phyloP scores from a whole-genome alignment of 2,797 vertebrate genomes.

The Nannoperca australis region DNA sequence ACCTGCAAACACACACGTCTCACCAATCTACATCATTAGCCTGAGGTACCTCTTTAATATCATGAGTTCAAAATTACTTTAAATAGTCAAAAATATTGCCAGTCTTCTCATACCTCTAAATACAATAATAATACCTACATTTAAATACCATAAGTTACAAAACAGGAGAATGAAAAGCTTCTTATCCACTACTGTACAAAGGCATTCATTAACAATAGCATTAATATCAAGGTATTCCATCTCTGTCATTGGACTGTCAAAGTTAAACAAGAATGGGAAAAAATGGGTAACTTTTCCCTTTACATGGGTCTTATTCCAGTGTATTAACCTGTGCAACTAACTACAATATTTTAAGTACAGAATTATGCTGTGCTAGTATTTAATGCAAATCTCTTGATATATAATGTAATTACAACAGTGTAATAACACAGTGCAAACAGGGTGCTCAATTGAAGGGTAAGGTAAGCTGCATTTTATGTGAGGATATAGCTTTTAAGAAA shows the following conservation, averaged over 20 bases:
- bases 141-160: conserved; percentile 85
- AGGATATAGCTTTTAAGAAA: conserved; percentile 43
- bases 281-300: conserved; percentile 62
- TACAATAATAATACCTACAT: conserved; percentile 85
- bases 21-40: conserved; percentile 73
- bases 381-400: conserved; percentile 61
- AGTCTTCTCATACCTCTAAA: conserved; percentile 85
- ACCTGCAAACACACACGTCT: conserved; percentile 68
- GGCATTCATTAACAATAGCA: conserved; percentile 84
- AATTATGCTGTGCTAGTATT: conserved; percentile 66
- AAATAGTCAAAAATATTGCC: conserved; percentile 89
- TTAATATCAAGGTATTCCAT: conserved; percentile 74
- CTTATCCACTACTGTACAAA: conserved; percentile 84
- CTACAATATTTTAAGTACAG: conserved; percentile 53
- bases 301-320: conserved; percentile 76
- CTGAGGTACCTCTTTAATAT: conserved; percentile 86
- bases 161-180: conserved; percentile 84
- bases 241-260: conserved; percentile 68
- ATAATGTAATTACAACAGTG: conserved; percentile 64
- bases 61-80: conserved; percentile 87
- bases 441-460: conserved; percentile 56
- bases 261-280: conserved; percentile 67
- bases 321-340: conserved; percentile 75
- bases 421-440: conserved; percentile 73
- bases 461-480: conserved; percentile 56